Percentiles rank a stretch among this genome's conserved stretches.
Evolutionary conservation across 2,797 vertebrate species (phyloP).

Genomic region (Sebastes steindachneri): DNA sequence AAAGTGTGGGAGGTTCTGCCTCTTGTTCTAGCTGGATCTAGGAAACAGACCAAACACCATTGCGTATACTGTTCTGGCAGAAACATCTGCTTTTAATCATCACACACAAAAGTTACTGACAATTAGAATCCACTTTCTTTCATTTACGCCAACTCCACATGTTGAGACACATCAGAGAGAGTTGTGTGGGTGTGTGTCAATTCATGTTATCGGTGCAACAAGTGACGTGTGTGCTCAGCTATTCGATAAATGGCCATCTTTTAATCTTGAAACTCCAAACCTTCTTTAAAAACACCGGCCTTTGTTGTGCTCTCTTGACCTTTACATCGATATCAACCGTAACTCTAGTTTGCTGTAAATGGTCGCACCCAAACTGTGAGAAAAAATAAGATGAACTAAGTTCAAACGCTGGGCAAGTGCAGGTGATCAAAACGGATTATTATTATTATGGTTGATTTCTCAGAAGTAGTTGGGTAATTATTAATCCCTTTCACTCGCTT

Average conservation of each 20-base stretch:
- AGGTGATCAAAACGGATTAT: not conserved
- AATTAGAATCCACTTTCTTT: not conserved
- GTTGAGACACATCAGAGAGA: constrained; percentile 35
- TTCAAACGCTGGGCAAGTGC: not conserved
- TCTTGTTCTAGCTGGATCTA: not conserved
- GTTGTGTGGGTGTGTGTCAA: not conserved
- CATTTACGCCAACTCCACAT: not conserved
- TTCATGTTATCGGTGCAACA: not conserved
- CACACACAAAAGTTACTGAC: not conserved
- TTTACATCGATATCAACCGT: not conserved
- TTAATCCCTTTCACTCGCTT: not conserved
- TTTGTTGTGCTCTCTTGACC: not conserved
- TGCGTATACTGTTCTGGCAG: not conserved
- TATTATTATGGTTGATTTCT: not conserved
- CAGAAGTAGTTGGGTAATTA: not conserved
- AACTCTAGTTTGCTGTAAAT: not conserved
- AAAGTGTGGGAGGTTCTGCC: not conserved
- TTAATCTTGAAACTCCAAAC: not conserved
- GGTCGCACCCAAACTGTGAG: not conserved
- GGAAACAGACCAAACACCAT: not conserved
- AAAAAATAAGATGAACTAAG: not conserved
- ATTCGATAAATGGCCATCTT: not conserved
- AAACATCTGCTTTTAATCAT: constrained; percentile 4
- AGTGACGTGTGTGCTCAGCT: not conserved
- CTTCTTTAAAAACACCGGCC: not conserved